A percentile compares a stretch with the other conserved stretches of the same genome.
phyloP scores from a whole-genome alignment of 2,113 vertebrate species.

The Riparia riparia region DNA sequence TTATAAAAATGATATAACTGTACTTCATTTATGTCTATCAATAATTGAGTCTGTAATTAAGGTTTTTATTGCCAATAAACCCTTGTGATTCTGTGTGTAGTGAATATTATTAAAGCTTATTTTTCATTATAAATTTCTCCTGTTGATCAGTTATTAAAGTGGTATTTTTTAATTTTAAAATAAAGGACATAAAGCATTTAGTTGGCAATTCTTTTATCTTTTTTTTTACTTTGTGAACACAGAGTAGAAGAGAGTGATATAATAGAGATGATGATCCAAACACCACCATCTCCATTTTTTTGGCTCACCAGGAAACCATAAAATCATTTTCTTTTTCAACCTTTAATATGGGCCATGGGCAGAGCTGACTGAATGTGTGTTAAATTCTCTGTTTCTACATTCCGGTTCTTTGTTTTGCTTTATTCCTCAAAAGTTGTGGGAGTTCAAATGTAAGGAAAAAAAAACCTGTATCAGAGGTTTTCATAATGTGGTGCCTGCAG shows the following conservation, averaged over 20 bases:
- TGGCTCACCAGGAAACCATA: background rate
- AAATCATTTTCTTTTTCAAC: background rate
- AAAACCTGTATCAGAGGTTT: background rate
- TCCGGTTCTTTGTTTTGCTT: background rate
- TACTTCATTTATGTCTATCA: constrained; percentile 37
- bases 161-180: constrained; percentile 16
- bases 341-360: background rate
- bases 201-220: background rate
- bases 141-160: background rate
- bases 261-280: background rate
- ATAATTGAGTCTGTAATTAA: constrained; percentile 55
- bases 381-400: background rate
- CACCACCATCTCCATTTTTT: background rate
- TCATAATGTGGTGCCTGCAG: background rate
- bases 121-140: background rate
- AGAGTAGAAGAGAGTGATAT: background rate
- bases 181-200: background rate
- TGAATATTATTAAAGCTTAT: constrained; percentile 1
- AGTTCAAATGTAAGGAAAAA: background rate
- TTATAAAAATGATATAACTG: constrained; percentile 14
- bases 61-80: constrained; percentile 40
- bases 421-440: background rate
- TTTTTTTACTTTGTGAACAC: background rate
- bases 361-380: background rate
- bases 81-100: background rate